Base-by-base conservation (phyloP, 2,113 vertebrate species). In the Girardinichthys multiradiatus region DNA sequence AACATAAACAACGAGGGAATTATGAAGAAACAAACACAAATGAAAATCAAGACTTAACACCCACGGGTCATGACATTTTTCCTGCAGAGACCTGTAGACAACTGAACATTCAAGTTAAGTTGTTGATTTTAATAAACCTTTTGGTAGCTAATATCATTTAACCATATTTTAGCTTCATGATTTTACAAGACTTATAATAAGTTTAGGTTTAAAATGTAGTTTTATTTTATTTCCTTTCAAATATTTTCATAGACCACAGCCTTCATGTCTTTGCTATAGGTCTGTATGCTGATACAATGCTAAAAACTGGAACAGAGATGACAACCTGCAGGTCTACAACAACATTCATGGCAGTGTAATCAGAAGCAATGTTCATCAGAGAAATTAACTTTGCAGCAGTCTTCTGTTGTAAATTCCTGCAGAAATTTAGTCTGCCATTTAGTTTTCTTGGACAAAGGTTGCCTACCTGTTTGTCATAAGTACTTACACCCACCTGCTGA, bases 161-260 rank as follows among this genome's bases (percentile, higher is more conserved):
- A 27, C 30, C 13, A 37, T 6, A 12, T 70, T 58, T 87, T 76
- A 37, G 35, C 19, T 69, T 89, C 21, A 39, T 80, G 61, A 67
- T 79, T 72, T 39, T 39, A 1, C 1, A 14, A 0, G 45, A 0
- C 67, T 3, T 19, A 17, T 45, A 17, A 6, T 45, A 17, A 15
- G 3, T 45, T 45, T 45, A 45, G n/a, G 48, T 0, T 77, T 51
- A 51, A 51, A 51, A 21, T 19, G 5, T 51, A 54, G 48, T 54
- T 54, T 9, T 24, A 4, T 10, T n/a, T 24, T 54, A 39, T 54
- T 10, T 24, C 7, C 2, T 10, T 54, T 51, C 2, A 51, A 51
- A 24, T n/a, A 9, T 51, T 51, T 54, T 54, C 21, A 17, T n/a
- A 54, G 21, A n/a, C 17, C 9, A 7, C 8, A n/a, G 48, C 21